Base-by-base conservation (phyloP, 2,113 vertebrate species). In the Calypte anna region DNA sequence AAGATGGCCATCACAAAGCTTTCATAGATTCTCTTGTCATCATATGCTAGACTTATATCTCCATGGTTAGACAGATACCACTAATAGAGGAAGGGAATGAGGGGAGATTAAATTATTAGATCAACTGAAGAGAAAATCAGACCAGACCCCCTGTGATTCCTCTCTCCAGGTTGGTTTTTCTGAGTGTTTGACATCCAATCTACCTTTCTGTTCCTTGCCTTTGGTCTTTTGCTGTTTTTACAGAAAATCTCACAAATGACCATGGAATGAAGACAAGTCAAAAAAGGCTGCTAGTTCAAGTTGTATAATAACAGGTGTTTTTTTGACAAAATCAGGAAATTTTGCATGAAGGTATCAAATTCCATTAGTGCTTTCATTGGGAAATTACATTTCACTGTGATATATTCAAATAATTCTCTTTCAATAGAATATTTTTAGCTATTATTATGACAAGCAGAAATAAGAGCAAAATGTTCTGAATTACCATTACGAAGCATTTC, bases 341-440 rank as follows among this genome's bases (percentile, higher is more conserved):
- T 72, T 63, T 96, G 12, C 12, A 30, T 33, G 31, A 81, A 86
- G 25, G 44, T 90, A 70, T 93, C 76, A 83, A 93, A 88, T 86
- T 83, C 57, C 64, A 77, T 30, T 61, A 63, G 22, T n/a, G 63
- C 48, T 86, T 94, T 93, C 66, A 89, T 48, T 1, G 1, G 31
- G 61, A 95, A 89, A 91, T 89, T 85, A 57, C 66, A 72, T 91
- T 93, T 94, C 64, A 63, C 31, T 57, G 48, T 75, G 61, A 88
- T 80, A 80, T 5, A 62, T 43, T 93, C 38, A 80, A 74, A 88
- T 95, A 1, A 78, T 44, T 91, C 87, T 78, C 23, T 74, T 94
- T 93, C 82, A 82, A 59, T 51, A 86, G 67, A 88, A 91, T 74
- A 93, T 94, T 83, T 90, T 93, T 76, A 95, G 82, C 63, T 93